Evolutionary conservation across 2,797 vertebrate species (phyloP).

Genomic region (Miichthys miiuy): DNA sequence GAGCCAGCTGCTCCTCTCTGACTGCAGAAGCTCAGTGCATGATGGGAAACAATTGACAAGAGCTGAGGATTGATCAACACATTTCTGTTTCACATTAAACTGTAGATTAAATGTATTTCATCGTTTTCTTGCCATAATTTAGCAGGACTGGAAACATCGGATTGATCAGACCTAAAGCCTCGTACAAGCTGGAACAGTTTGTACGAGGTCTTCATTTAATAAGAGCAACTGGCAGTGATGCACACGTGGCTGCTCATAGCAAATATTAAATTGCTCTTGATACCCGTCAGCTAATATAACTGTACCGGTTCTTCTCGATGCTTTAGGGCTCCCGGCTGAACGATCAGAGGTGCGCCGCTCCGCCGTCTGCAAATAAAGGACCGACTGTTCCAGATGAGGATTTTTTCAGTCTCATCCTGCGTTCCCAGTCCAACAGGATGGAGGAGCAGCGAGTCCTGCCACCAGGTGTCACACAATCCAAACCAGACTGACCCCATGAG

Average conservation of each 20-base stretch:
- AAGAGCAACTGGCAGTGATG: not conserved
- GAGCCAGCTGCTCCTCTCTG: constrained; percentile 5
- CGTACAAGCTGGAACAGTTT: not conserved
- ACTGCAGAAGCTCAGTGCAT: constrained; percentile 13
- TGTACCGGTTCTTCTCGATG: not conserved
- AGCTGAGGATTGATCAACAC: not conserved
- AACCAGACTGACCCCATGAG: constrained; percentile 77
- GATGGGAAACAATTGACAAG: constrained; percentile 7
- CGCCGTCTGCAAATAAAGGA: constrained; percentile 86
- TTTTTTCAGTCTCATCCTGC: constrained; percentile 95
- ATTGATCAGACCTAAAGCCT: not conserved
- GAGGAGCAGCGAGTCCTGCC: constrained; percentile 94
- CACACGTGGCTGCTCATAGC: not conserved
- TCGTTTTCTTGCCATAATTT: not conserved
- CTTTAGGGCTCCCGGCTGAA: constrained; percentile 93
- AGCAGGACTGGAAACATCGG: not conserved
- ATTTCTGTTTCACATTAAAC: not conserved
- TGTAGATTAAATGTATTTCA: not conserved
- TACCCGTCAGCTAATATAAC: not conserved
- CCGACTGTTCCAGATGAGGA: constrained; percentile 95
- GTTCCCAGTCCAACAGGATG: constrained; percentile 95
- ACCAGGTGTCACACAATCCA: constrained; percentile 75
- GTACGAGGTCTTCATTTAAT: too few species aligned
- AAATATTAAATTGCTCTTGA: not conserved
- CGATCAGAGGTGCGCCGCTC: constrained; percentile 94